These are phyloP conservation scores for Oscheius myriophilus DNA, from an alignment of 2,888 invertebrate genomes.

Conservation along the genomic window DNA sequence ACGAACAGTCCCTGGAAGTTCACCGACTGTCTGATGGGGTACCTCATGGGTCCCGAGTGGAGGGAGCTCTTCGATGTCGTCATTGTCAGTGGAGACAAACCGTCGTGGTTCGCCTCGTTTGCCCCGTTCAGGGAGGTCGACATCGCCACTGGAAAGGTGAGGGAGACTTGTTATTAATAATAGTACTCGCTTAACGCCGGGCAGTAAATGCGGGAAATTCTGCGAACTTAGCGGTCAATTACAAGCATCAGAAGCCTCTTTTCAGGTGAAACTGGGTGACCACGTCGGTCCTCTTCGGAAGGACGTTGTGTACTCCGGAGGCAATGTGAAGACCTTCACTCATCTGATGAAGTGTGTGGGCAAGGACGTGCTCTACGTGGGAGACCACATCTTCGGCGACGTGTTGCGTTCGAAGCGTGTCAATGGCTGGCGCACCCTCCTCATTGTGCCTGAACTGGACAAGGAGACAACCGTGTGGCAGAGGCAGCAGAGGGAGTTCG, in stretches of 20 bases:
- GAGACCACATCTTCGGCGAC: conserved; percentile 98
- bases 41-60: conserved; percentile 84
- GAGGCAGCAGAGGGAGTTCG: conserved; percentile 10
- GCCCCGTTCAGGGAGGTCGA: conserved; percentile 76
- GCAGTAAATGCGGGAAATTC: too few species aligned
- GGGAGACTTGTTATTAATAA: too few species aligned
- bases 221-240: too few species aligned
- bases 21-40: conserved; percentile 78
- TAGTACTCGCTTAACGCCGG: too few species aligned
- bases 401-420: conserved; percentile 91
- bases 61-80: conserved; percentile 94
- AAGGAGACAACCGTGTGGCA: conserved; percentile 75
- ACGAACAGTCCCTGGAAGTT: conserved; percentile 97
- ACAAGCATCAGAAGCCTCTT: too few species aligned
- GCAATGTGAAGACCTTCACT: conserved; percentile 95
- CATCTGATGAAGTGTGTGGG: conserved; percentile 94
- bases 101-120: conserved; percentile 95
- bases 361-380: conserved; percentile 95
- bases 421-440: conserved; percentile 94
- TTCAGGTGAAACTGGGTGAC: conserved; percentile 86
- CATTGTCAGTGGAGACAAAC: conserved; percentile 94
- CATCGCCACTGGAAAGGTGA: conserved; percentile 77
- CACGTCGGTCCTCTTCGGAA: conserved; percentile 87
- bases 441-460: conserved; percentile 95
- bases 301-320: conserved; percentile 78